Conservation (phyloP, 1,140 invertebrate genomes). For the Laupala kohalensis region DNA sequence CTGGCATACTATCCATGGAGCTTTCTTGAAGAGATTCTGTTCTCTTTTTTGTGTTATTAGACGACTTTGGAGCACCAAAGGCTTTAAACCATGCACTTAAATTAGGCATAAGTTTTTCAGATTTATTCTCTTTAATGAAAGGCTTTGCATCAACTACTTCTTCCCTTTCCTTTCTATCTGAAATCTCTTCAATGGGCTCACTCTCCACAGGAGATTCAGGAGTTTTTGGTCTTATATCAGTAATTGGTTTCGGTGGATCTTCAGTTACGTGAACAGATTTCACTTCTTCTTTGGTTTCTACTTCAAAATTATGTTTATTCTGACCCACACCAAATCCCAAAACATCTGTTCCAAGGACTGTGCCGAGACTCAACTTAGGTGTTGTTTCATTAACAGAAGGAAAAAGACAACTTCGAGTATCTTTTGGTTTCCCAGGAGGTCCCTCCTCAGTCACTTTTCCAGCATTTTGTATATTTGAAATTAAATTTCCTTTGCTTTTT, state of each 20-base stretch:
- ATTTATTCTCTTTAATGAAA: slow-evolving; percentile 28
- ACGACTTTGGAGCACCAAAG: slow-evolving; percentile 62
- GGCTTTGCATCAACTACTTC: slow-evolving; percentile 29
- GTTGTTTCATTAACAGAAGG: slow-evolving; percentile 44
- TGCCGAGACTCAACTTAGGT: slow-evolving; percentile 66
- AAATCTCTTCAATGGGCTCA: slow-evolving; percentile 7
- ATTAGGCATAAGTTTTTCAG: slow-evolving; percentile 64
- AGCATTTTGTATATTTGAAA: slow-evolving; percentile 28
- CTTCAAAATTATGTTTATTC: slow-evolving; percentile 17
- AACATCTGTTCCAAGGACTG: slow-evolving; percentile 49
- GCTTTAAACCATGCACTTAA: slow-evolving; percentile 82
- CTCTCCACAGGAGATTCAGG: not conserved
- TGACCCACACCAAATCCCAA: slow-evolving; percentile 21
- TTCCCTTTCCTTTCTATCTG: slow-evolving; percentile 15
- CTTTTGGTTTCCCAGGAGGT: slow-evolving; percentile 3
- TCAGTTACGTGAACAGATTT: slow-evolving; percentile 18
- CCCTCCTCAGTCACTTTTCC: slow-evolving; percentile 7
- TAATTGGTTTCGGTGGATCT: not conserved
- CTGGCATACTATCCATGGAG: slow-evolving; percentile 7
- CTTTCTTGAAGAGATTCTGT: slow-evolving; percentile 23
- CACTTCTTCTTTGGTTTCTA: slow-evolving; percentile 24
- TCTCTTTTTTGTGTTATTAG: slow-evolving; percentile 21
- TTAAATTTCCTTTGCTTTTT: slow-evolving; percentile 71
- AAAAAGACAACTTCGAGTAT: slow-evolving; percentile 28
- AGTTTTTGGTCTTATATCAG: not conserved